Evolutionary conservation across 2,888 invertebrate species (phyloP).

Genomic region (Eudasyphora cyanicolor): DNA sequence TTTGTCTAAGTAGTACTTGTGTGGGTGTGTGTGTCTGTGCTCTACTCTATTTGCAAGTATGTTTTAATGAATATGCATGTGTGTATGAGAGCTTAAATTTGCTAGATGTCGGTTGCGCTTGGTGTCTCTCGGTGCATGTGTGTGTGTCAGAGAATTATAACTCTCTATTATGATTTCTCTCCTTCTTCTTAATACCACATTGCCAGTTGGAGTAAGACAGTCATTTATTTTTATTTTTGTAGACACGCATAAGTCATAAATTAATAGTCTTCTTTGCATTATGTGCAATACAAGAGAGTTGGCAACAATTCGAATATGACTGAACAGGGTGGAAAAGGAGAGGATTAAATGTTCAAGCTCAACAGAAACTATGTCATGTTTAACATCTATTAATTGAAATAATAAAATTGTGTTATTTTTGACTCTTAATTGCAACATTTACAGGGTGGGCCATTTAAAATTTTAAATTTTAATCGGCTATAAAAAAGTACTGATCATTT

Average conservation of each 20-base stretch:
- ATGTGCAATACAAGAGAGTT: neutral
- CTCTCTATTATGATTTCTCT: slow-evolving; percentile 11
- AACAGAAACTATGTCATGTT: too few relatives aligned
- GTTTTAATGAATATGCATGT: neutral
- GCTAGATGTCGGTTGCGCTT: neutral
- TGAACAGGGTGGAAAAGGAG: too few relatives aligned
- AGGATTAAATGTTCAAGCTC: too few relatives aligned
- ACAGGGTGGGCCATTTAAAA: too few relatives aligned
- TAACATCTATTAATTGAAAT: too few relatives aligned
- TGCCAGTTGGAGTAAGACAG: slow-evolving; percentile 38
- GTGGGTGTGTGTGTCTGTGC: neutral
- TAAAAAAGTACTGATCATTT: too few relatives aligned
- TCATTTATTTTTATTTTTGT: slow-evolving; percentile 51
- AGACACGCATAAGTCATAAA: slow-evolving; percentile 60
- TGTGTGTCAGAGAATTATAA: neutral
- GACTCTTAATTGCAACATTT: too few relatives aligned
- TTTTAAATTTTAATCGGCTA: too few relatives aligned
- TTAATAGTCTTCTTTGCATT: slow-evolving; percentile 45
- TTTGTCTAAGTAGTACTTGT: neutral
- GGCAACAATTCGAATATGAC: too few relatives aligned
- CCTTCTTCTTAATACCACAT: slow-evolving; percentile 19
- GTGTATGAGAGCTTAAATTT: neutral
- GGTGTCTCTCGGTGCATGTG: neutral
- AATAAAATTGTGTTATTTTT: too few relatives aligned
- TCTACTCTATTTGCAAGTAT: neutral